Percentiles rank a stretch among this genome's conserved stretches.
phyloP scores from a whole-genome alignment of 2,797 vertebrate genomes.

The Esox lucius region DNA sequence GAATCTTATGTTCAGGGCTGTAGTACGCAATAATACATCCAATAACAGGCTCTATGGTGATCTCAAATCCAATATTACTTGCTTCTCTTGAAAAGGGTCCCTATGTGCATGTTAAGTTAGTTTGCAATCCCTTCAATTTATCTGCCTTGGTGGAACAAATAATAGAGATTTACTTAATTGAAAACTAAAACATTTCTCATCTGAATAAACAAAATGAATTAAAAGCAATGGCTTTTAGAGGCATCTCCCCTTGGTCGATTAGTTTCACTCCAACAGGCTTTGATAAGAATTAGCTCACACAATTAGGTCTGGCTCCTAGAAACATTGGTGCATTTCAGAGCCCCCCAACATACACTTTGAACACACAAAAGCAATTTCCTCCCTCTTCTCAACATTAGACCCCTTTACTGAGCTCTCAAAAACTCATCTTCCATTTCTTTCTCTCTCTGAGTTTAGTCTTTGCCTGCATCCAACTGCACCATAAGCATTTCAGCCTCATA shows the following conservation, averaged over 20 bases:
- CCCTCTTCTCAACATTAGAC: constrained; percentile 49
- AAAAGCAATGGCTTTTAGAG: constrained; percentile 68
- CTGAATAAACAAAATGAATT: constrained; percentile 75
- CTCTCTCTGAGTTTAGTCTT: constrained; percentile 15
- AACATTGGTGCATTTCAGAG: constrained; percentile 66
- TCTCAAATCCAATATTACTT: not conserved
- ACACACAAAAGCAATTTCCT: constrained; percentile 64
- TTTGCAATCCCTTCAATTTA: constrained; percentile 71
- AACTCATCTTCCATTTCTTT: constrained; percentile 33
- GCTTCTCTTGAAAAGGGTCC: constrained; percentile 53
- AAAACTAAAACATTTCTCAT: constrained; percentile 79
- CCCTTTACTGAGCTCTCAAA: constrained; percentile 52
- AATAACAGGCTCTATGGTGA: not conserved
- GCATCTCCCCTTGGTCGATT: constrained; percentile 73
- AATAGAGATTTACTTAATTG: constrained; percentile 79
- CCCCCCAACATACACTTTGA: constrained; percentile 57
- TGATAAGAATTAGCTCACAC: constrained; percentile 79
- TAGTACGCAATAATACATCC: not conserved
- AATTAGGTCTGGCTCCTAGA: constrained; percentile 68
- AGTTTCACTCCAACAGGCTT: constrained; percentile 78
- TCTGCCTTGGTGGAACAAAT: constrained; percentile 74
- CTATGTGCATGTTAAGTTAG: constrained; percentile 58
- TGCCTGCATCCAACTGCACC: constrained; percentile 8
- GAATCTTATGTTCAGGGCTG: no score
- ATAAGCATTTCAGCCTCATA: not conserved